phyloP scores from a whole-genome alignment of 2,888 invertebrate species.

The Chalcosyrphus nemorum region DNA sequence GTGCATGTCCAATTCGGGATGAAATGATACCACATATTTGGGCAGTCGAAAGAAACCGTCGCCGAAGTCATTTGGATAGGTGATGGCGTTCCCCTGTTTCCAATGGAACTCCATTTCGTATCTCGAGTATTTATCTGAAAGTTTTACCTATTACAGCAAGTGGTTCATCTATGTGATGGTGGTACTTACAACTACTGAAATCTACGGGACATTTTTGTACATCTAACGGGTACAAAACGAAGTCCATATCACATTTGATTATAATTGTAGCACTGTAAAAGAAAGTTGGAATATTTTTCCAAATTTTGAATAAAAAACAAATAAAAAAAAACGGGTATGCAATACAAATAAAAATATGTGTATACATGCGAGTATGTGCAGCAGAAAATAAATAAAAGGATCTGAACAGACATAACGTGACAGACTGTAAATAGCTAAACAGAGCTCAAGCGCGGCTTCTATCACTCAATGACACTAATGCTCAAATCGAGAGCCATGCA shows the following conservation, averaged over 20 bases:
- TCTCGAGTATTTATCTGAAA: conserved; percentile 83
- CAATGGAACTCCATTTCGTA: conserved; percentile 86
- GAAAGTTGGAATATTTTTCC: conserved; percentile 22
- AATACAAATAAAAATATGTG: too few species aligned
- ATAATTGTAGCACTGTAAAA: conserved; percentile 85
- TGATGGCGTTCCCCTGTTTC: conserved; percentile 84
- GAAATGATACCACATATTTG: conserved; percentile 86
- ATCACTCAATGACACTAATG: too few species aligned
- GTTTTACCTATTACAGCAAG: too few species aligned
- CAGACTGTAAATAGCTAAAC: too few species aligned
- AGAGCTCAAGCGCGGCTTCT: too few species aligned
- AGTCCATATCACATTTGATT: conserved; percentile 87
- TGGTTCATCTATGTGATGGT: too few species aligned
- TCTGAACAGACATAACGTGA: too few species aligned
- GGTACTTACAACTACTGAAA: conserved; percentile 86
- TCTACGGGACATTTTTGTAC: conserved; percentile 86
- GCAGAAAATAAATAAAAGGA: too few species aligned
- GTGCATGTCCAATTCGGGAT: conserved; percentile 85
- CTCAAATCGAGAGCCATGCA: too few species aligned
- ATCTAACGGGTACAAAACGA: conserved; percentile 85
- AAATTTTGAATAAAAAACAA: neutral
- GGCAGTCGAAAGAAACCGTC: conserved; percentile 84
- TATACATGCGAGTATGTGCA: too few species aligned
- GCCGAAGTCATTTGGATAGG: conserved; percentile 83
- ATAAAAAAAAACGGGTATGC: too few species aligned